Evolutionary conservation across 1,140 invertebrate genomes (phyloP).

Genomic region (Macrobrachium nipponense): DNA sequence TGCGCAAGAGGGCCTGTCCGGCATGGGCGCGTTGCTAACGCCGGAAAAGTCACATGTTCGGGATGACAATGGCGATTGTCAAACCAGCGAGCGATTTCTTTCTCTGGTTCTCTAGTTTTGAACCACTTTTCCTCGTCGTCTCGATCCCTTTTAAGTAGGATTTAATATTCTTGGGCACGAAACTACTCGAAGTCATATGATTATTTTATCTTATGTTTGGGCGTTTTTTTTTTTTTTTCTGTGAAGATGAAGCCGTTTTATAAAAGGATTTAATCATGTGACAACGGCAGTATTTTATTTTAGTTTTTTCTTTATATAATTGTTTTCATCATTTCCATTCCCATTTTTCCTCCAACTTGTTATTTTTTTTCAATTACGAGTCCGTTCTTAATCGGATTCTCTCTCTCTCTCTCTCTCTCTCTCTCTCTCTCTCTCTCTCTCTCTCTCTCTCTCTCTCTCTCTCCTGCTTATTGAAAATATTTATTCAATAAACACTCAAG

Average conservation of each 20-base stretch:
- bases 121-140: not conserved
- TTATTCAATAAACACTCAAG: no score
- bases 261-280: no score
- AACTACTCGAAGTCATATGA: no score
- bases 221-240: no score
- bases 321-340: not conserved
- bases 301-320: not conserved
- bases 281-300: not conserved
- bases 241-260: no score
- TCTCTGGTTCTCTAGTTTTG: not conserved
- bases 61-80: no score
- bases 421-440: conserved; percentile 42
- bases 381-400: not conserved
- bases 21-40: no score
- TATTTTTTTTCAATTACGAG: not conserved
- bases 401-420: conserved; percentile 41
- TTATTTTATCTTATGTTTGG: no score
- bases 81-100: not conserved
- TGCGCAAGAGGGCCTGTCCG: no score
- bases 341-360: not conserved
- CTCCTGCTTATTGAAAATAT: no score
- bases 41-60: no score
- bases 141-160: not conserved
- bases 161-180: no score
- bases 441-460: conserved; percentile 32